These are phyloP conservation scores for Zonotrichia leucophrys DNA, from an alignment of 2,113 vertebrate species.

Conservation along the genomic window DNA sequence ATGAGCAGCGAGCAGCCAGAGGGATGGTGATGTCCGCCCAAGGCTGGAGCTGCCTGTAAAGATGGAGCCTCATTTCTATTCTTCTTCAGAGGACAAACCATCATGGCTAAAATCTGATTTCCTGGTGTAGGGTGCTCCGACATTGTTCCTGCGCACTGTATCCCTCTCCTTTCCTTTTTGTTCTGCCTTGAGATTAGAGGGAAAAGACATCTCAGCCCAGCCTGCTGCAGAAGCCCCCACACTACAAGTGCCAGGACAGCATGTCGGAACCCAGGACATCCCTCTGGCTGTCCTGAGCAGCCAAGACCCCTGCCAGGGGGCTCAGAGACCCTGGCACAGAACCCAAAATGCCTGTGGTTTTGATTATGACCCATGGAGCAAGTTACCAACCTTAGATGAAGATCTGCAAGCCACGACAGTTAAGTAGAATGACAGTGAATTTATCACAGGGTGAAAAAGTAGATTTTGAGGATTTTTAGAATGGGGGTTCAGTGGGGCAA, in stretches of 20 bases:
- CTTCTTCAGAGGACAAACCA: neutral
- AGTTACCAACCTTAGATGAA: no score
- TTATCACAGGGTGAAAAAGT: no score
- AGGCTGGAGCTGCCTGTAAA: neutral
- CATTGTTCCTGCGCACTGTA: neutral
- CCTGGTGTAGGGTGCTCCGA: neutral
- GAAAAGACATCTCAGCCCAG: neutral
- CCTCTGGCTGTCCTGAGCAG: no score
- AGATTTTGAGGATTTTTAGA: no score
- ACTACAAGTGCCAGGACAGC: neutral
- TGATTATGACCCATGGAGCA: no score
- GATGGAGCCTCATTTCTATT: neutral
- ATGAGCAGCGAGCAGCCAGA: neutral
- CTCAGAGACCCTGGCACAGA: no score
- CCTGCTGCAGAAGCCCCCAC: neutral
- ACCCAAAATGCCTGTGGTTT: no score
- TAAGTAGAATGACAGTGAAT: no score
- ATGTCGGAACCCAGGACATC: no score
- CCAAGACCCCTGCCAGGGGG: no score
- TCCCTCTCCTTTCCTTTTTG: neutral
- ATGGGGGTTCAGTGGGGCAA: no score
- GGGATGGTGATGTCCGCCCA: accelerated
- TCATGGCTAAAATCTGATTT: accelerated
- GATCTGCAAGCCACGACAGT: no score
- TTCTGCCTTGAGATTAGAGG: accelerated